phyloP scores from a whole-genome alignment of 2,113 vertebrate species.

The Geothlypis trichas region DNA sequence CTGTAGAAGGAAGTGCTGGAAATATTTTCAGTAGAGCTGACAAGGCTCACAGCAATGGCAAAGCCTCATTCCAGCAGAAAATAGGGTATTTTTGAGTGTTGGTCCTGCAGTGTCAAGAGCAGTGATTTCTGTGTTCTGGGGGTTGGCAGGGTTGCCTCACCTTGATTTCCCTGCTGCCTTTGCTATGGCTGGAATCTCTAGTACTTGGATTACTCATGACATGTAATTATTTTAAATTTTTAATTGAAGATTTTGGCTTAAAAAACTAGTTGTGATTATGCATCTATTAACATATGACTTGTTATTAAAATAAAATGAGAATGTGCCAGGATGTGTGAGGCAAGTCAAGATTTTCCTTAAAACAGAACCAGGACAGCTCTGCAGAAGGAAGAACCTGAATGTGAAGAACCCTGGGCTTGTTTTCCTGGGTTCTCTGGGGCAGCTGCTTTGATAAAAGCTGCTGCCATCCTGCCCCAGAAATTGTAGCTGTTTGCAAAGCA shows the following conservation, averaged over 20 bases:
- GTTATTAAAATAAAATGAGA: neutral
- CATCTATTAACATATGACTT: neutral
- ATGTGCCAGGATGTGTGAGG: neutral
- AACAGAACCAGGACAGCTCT: neutral
- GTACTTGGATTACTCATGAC: neutral
- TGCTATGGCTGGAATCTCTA: neutral
- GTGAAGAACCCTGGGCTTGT: neutral
- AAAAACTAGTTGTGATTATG: neutral
- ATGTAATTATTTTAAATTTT: neutral
- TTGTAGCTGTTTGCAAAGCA: neutral
- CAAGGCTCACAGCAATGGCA: neutral
- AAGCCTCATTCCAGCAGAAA: neutral
- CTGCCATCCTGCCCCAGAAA: neutral
- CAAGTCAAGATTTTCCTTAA: neutral
- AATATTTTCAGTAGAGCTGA: neutral
- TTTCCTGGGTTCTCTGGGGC: neutral
- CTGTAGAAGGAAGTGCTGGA: neutral
- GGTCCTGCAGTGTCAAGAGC: neutral
- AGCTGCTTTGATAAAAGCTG: neutral
- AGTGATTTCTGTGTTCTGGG: neutral
- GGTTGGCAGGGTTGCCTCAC: neutral
- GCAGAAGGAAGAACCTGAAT: neutral
- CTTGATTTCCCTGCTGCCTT: neutral
- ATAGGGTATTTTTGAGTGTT: neutral
- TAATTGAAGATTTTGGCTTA: neutral